Percentiles rank a stretch among this genome's conserved stretches.
Conservation (phyloP, 1,140 invertebrate genomes). For the Stegodyphus dumicola region DNA sequence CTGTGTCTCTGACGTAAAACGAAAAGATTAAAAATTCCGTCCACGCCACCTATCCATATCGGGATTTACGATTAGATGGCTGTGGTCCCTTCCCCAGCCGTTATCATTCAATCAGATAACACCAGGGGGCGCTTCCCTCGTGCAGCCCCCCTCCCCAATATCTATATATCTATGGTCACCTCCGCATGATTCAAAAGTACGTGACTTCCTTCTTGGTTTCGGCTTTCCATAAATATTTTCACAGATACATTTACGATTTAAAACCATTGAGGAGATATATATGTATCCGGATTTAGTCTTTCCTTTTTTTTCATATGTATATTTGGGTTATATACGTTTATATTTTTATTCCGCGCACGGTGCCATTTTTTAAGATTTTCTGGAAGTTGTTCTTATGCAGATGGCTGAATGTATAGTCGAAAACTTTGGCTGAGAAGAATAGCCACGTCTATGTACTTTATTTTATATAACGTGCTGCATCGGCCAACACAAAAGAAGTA, state of each 20-base stretch:
- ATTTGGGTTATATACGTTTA: conserved; percentile 11
- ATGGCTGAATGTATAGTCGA: background rate
- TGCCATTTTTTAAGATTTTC: conserved; percentile 22
- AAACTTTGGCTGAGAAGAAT: too few species aligned
- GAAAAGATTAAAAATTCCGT: conserved; percentile 50
- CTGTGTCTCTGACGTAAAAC: too few species aligned
- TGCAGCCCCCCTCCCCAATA: background rate
- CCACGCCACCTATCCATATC: conserved; percentile 50
- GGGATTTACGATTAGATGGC: conserved; percentile 42
- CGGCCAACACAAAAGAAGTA: too few species aligned
- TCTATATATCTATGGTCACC: conserved; percentile 54
- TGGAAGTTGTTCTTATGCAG: conserved; percentile 23
- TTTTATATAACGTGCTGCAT: too few species aligned
- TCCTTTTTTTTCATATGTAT: too few species aligned
- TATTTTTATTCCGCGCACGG: conserved; percentile 1
- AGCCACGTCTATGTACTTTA: too few species aligned
- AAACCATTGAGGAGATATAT: conserved; percentile 55
- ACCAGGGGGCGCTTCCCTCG: too few species aligned
- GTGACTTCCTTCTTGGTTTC: conserved; percentile 23
- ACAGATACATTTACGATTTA: conserved; percentile 55
- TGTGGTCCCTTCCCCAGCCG: background rate
- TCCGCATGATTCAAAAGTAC: conserved; percentile 2
- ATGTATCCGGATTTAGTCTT: background rate
- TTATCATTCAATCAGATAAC: conserved; percentile 54
- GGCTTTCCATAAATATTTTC: conserved; percentile 50